phyloP scores from a whole-genome alignment of 2,113 vertebrate species.

The Scomber colias region DNA sequence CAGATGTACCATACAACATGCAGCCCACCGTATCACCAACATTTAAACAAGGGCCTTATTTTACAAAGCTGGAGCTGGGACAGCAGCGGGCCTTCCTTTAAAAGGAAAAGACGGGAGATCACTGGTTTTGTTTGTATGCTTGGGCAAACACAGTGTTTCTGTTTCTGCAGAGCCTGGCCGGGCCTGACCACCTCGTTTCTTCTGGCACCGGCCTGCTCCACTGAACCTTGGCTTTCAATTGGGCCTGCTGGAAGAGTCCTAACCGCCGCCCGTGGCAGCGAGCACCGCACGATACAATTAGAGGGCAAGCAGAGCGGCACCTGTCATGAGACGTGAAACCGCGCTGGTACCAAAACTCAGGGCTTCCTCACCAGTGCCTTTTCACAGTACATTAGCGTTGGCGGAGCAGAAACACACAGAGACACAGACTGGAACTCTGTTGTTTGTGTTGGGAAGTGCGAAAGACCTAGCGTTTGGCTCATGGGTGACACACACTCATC shows the following conservation, averaged over 20 bases:
- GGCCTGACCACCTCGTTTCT: slow-evolving; percentile 46
- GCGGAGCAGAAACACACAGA: slow-evolving; percentile 43
- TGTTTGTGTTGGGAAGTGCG: slow-evolving; percentile 41
- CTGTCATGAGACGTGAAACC: slow-evolving; percentile 63
- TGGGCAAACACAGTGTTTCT: slow-evolving; percentile 68
- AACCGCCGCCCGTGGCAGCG: slow-evolving; percentile 52
- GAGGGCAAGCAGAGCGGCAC: slow-evolving; percentile 57
- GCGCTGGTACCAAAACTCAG: slow-evolving; percentile 6
- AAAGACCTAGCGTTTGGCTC: slow-evolving; percentile 26
- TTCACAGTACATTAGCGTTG: slow-evolving; percentile 48
- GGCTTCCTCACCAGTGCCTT: slow-evolving; percentile 14
- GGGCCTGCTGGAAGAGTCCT: slow-evolving; percentile 30
- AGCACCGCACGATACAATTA: slow-evolving; percentile 49
- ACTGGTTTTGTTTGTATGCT: slow-evolving; percentile 23
- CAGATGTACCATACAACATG: slow-evolving; percentile 20
- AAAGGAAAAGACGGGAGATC: slow-evolving; percentile 4
- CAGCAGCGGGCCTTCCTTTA: neutral
- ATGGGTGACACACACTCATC: slow-evolving; percentile 13
- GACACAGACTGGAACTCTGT: neutral
- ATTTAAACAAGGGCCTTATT: slow-evolving; percentile 37
- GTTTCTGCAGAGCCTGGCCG: slow-evolving; percentile 44
- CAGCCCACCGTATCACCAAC: slow-evolving; percentile 9
- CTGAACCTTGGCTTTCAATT: slow-evolving; percentile 55
- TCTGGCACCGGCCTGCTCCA: slow-evolving; percentile 46
- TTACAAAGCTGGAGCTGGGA: slow-evolving; percentile 18